A percentile compares a stretch with the other conserved stretches of the same genome.
These are phyloP conservation scores for Habrosyne pyritoides DNA, from an alignment of 2,888 invertebrate genomes.

Conservation along the genomic window DNA sequence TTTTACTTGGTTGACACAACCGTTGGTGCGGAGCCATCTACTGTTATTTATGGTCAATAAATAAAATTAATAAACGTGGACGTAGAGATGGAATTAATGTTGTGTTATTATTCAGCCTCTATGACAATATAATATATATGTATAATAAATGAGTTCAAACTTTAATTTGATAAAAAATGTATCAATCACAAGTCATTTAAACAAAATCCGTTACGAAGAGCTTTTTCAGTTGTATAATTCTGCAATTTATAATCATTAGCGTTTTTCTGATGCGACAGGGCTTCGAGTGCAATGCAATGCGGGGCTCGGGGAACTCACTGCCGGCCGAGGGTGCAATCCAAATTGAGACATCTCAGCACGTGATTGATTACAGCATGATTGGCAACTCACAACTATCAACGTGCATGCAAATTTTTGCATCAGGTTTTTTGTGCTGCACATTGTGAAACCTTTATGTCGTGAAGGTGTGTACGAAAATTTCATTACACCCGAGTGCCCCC, in stretches of 20 bases:
- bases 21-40: background rate
- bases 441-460: conserved; percentile 52
- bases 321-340: conserved; percentile 61
- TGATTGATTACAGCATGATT: conserved; percentile 78
- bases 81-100: background rate
- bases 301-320: conserved; percentile 17
- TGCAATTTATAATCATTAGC: conserved; percentile 77
- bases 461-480: conserved; percentile 55
- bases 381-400: conserved; percentile 66
- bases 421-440: conserved; percentile 49
- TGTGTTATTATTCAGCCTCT: background rate
- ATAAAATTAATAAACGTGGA: background rate
- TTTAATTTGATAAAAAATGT: conserved; percentile 27
- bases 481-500: conserved; percentile 63
- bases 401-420: conserved; percentile 62
- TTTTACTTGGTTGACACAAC: background rate
- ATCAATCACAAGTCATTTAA: conserved; percentile 43
- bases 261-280: conserved; percentile 61
- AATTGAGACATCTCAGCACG: conserved; percentile 77
- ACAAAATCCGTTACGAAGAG: conserved; percentile 55
- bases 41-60: background rate
- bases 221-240: conserved; percentile 67
- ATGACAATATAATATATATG: background rate
- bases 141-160: background rate
- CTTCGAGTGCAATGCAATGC: conserved; percentile 37